phyloP scores from a whole-genome alignment of 2,797 vertebrate species.

The Chelmon rostratus region DNA sequence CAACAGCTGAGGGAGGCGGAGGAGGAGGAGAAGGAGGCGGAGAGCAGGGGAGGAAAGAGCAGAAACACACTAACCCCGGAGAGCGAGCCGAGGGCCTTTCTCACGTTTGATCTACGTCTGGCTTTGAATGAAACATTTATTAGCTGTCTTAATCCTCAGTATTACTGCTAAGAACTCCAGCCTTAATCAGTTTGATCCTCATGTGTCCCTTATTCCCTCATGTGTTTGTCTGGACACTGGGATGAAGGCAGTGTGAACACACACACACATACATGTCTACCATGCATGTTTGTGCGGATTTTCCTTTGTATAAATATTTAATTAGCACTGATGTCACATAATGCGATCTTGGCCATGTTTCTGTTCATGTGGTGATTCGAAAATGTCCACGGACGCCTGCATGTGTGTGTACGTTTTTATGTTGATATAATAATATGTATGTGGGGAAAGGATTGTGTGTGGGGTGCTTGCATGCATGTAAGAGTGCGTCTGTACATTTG shows the following conservation, averaged over 20 bases:
- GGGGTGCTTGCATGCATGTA: conserved; percentile 1
- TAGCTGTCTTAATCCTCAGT: conserved; percentile 73
- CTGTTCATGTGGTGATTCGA: conserved; percentile 36
- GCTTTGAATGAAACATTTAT: conserved; percentile 81
- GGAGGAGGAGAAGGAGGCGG: conserved; percentile 28
- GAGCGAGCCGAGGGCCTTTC: conserved; percentile 56
- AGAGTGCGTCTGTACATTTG: conserved; percentile 26
- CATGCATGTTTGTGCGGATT: conserved; percentile 56
- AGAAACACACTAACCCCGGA: conserved; percentile 44
- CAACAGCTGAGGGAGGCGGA: conserved; percentile 75
- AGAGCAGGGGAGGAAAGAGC: conserved; percentile 34
- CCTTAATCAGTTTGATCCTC: conserved; percentile 76
- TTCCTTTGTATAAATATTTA: conserved; percentile 70
- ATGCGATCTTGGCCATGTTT: conserved; percentile 32
- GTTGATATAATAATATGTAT: not conserved
- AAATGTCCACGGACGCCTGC: conserved; percentile 4
- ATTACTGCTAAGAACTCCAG: conserved; percentile 58
- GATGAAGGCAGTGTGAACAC: conserved; percentile 30
- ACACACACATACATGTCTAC: conserved; percentile 2
- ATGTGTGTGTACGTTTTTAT: not conserved
- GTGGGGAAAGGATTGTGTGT: not conserved
- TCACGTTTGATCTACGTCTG: conserved; percentile 70
- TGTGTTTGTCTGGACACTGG: conserved; percentile 53
- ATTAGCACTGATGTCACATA: conserved; percentile 61
- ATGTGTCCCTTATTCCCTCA: conserved; percentile 62